Evolutionary conservation across 2,113 vertebrate species (phyloP), one percentile per base, ranked within the genome.

Genomic region (Gadus chalcogrammus): DNA sequence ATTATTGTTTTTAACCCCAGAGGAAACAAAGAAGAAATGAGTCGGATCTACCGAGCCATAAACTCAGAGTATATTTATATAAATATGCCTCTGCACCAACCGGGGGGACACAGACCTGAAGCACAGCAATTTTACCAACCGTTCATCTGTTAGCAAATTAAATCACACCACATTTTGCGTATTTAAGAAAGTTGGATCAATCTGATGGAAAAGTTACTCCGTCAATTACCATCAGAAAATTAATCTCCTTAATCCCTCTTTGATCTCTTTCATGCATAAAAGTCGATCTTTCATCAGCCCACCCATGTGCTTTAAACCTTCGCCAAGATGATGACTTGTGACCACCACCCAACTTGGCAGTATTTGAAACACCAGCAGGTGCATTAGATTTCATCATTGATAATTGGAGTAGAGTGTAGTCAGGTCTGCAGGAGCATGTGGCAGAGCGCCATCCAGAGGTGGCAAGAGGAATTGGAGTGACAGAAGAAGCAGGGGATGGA

Each of bases 201-300:
- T 89, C 84, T 88, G 82, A 90, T 90, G 82, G 80, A 89, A 90
- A 92, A 89, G 83, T 90, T 87, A 79, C 80, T 77, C 78, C 60
- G 82, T 89, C 87, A 88, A 88, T 91, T 90, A 88, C 87, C 81
- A 82, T 85, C 75, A 79, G 68, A 91, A 91, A 88, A 91, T 91
- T 81, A 91, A 92, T 92, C 90, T 91, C 80, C 79, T 84, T 91
- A 91, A 91, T 91, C 87, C 90, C 86, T 85, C 82, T 90, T 88
- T 89, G 87, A 92, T 90, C 86, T 90, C 84, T 86, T 88, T 83
- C 88, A 88, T 89, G 88, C 89, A 82, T 85, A 83, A 79, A 85
- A 73, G 80, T 72, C 63, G 80, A 88, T 89, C 87, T 87, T 79
- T 87, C 84, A 89, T 90, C 89, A 88, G 75, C 82, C 70, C 74